Conservation (phyloP, 2,797 vertebrate genomes). For the Onychomys torridus region DNA sequence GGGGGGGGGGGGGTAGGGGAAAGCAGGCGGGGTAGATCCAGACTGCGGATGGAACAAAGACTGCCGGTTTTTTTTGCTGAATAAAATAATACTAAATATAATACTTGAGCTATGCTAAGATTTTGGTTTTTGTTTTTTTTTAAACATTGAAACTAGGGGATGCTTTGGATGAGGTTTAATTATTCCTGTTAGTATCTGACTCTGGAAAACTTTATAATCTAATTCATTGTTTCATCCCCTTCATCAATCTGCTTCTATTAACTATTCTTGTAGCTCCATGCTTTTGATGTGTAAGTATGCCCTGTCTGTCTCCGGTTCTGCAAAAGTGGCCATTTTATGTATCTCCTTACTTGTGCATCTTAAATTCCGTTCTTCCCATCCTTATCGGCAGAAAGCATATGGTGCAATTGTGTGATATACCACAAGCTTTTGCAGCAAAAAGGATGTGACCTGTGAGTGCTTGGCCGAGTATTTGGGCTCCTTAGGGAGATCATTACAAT, state of each 20-base stretch:
- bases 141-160: conserved; percentile 52
- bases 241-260: conserved; percentile 32
- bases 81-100: conserved; percentile 79
- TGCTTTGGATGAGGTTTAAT: conserved; percentile 69
- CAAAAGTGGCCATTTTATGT: conserved; percentile 86
- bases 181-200: conserved; percentile 61
- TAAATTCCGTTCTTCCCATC: conserved; percentile 60
- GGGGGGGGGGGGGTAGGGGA: conserved; percentile 60
- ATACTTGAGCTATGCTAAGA: conserved; percentile 71
- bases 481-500: conserved; percentile 69
- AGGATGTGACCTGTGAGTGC: conserved; percentile 70
- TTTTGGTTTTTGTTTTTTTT: conserved; percentile 58
- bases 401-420: conserved; percentile 70
- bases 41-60: conserved; percentile 82
- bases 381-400: conserved; percentile 77
- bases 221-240: conserved; percentile 69
- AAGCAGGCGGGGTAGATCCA: conserved; percentile 76
- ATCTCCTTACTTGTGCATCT: conserved; percentile 75
- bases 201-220: conserved; percentile 78
- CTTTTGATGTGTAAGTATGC: conserved; percentile 72
- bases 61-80: conserved; percentile 78
- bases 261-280: conserved; percentile 8
- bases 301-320: conserved; percentile 63
- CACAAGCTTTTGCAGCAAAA: conserved; percentile 60
- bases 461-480: conserved; percentile 65